A percentile compares a stretch with the other conserved stretches of the same genome.
Conservation (phyloP, 1,140 invertebrate species). For the Hypothenemus hampei region DNA sequence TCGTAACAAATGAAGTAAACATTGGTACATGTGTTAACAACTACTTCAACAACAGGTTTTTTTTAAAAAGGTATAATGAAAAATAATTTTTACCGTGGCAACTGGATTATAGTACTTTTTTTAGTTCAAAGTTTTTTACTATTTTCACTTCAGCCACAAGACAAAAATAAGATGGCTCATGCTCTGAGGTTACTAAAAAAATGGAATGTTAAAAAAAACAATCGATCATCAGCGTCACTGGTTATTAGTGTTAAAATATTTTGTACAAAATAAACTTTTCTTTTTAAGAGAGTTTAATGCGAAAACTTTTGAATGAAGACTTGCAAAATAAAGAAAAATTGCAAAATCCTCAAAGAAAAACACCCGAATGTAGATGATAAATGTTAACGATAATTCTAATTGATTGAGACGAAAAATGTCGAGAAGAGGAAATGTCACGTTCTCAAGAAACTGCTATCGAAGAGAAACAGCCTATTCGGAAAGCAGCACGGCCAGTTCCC, state of each 20-base stretch:
- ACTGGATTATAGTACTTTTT: neutral
- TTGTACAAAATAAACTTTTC: neutral
- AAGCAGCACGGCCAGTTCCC: too few species aligned
- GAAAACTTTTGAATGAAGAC: neutral
- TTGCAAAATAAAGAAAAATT: neutral
- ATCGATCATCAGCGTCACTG: neutral
- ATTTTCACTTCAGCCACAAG: neutral
- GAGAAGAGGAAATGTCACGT: neutral
- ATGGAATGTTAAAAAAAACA: neutral
- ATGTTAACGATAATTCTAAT: neutral
- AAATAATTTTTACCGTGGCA: neutral
- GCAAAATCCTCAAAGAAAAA: neutral
- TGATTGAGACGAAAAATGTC: neutral
- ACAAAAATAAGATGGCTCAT: neutral
- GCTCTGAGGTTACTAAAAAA: neutral
- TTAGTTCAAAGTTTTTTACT: neutral
- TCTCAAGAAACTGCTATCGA: neutral
- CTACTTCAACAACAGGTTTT: too few species aligned
- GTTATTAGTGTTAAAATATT: neutral
- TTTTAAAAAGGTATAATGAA: neutral
- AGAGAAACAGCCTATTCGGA: neutral
- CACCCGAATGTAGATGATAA: neutral
- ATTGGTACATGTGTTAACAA: neutral
- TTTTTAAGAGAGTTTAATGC: neutral
- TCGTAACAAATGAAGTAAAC: constrained; percentile 58